Conservation (phyloP, 1,140 invertebrate genomes). For the Pseudomyrmex concolor region DNA sequence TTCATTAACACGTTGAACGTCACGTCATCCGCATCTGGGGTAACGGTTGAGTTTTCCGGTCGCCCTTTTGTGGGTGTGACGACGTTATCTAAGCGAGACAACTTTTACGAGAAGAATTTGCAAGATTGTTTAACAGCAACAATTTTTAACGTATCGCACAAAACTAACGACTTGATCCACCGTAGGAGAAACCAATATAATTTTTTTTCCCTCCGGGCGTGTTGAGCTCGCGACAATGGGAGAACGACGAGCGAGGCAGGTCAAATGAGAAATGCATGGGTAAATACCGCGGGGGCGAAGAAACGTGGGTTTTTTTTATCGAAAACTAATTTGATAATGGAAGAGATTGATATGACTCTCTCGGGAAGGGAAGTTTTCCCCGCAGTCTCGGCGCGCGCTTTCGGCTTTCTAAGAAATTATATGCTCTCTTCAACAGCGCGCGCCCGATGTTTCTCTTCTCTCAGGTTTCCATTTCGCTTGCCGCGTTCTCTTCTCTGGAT, state of each 20-base stretch:
- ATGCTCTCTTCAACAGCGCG: slow-evolving; percentile 47
- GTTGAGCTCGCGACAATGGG: too few relatives aligned
- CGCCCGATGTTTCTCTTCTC: slow-evolving; percentile 51
- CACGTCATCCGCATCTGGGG: too few relatives aligned
- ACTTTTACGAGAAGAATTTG: too few relatives aligned
- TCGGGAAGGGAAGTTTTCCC: slow-evolving; percentile 12
- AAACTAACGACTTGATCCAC: too few relatives aligned
- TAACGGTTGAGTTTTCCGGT: too few relatives aligned
- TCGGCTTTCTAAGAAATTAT: slow-evolving; percentile 76
- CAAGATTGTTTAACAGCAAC: too few relatives aligned
- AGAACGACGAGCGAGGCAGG: background rate
- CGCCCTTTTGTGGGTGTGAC: too few relatives aligned
- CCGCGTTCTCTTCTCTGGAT: slow-evolving; percentile 17
- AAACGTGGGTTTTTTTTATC: slow-evolving; percentile 55
- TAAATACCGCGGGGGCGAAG: slow-evolving; percentile 8
- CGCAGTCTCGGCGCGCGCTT: slow-evolving; percentile 35
- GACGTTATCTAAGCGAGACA: too few relatives aligned
- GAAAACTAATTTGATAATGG: slow-evolving; percentile 79
- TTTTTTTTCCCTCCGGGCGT: too few relatives aligned
- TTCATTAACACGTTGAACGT: too few relatives aligned
- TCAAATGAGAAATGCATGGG: background rate
- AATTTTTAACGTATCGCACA: too few relatives aligned
- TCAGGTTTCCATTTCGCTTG: slow-evolving; percentile 43
- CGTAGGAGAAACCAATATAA: too few relatives aligned
- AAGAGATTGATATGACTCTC: slow-evolving; percentile 70